Evolutionary conservation across 2,888 invertebrate species (phyloP).

Genomic region (Pollenia griseotomentosa): DNA sequence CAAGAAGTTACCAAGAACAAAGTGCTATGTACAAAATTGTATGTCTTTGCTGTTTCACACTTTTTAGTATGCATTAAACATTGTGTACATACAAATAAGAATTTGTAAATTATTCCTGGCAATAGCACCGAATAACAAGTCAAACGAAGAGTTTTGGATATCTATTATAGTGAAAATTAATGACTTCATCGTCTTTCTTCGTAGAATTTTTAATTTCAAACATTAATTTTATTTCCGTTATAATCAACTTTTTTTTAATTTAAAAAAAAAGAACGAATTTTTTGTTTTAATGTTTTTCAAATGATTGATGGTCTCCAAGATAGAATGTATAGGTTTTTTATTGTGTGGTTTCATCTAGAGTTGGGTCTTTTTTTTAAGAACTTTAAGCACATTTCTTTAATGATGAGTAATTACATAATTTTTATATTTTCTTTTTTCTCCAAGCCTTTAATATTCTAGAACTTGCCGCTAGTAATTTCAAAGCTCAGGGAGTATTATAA

Average conservation of each 20-base stretch:
- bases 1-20: conserved; percentile 27
- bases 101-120: conserved; percentile 13
- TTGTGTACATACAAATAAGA: conserved; percentile 47
- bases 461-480: conserved; percentile 21
- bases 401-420: conserved; percentile 52
- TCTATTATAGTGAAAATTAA: conserved; percentile 1
- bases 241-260: neutral
- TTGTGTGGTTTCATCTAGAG: conserved; percentile 35
- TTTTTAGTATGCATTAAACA: conserved; percentile 26
- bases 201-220: conserved; percentile 13
- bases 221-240: conserved; percentile 65
- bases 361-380: neutral
- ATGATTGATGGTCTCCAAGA: conserved; percentile 45
- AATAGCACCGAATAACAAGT: conserved; percentile 36
- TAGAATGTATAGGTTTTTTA: neutral
- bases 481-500: neutral
- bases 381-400: conserved; percentile 19
- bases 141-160: neutral
- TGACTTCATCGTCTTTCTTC: conserved; percentile 21
- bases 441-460: conserved; percentile 1
- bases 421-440: neutral
- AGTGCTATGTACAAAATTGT: conserved; percentile 2
- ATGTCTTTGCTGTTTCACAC: neutral
- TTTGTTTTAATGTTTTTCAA: neutral
- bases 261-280: neutral